A percentile compares a stretch with the other conserved stretches of the same genome.
These are phyloP conservation scores for Conopomorpha cramerella DNA, from an alignment of 1,140 invertebrate species.

Conservation along the genomic window DNA sequence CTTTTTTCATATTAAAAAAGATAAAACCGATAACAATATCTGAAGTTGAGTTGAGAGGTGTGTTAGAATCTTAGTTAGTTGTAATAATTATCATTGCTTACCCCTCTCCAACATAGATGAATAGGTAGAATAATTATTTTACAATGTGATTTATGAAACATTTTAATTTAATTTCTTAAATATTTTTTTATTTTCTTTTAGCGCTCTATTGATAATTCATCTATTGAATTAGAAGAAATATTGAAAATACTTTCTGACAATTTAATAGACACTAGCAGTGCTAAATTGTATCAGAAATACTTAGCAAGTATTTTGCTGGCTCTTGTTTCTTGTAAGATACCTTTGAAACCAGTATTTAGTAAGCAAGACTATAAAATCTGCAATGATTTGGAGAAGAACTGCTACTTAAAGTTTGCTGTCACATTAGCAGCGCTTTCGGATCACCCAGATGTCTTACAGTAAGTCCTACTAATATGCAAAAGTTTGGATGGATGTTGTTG, in stretches of 20 bases:
- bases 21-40: too few species aligned
- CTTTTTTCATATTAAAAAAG: too few species aligned
- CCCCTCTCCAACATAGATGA: neutral
- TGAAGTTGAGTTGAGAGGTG: neutral
- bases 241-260: slow-evolving; percentile 28
- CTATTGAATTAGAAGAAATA: slow-evolving; percentile 15
- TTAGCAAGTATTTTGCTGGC: slow-evolving; percentile 32
- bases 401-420: slow-evolving; percentile 37
- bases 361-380: slow-evolving; percentile 22
- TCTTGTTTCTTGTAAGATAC: slow-evolving; percentile 33
- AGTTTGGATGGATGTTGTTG: too few species aligned
- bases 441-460: slow-evolving; percentile 61
- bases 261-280: slow-evolving; percentile 34
- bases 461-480: slow-evolving; percentile 16
- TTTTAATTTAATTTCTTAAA: neutral
- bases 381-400: slow-evolving; percentile 33
- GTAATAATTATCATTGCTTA: too few species aligned
- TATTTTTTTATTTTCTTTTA: slow-evolving; percentile 13
- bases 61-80: too few species aligned
- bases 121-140: neutral
- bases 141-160: neutral
- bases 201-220: slow-evolving; percentile 14
- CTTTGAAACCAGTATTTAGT: slow-evolving; percentile 33
- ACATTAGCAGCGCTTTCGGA: slow-evolving; percentile 26
- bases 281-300: slow-evolving; percentile 31